Base-by-base conservation (phyloP, 2,888 invertebrate species). In the Perizoma flavofasciatum region DNA sequence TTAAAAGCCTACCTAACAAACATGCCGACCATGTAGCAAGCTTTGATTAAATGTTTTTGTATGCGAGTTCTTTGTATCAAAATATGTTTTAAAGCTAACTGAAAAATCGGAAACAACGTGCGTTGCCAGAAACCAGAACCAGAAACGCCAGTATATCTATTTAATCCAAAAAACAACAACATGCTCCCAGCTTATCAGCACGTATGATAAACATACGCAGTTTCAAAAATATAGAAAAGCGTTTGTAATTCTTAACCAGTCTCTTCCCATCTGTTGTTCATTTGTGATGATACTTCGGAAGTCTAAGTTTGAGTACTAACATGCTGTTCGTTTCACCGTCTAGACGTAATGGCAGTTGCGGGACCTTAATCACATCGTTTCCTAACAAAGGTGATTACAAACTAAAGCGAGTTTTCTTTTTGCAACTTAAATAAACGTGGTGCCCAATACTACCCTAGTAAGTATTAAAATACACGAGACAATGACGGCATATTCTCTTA, bases 161-260 rank as follows among this genome's bases (percentile, higher is more conserved):
- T 22, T 22, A 22, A 22, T 22, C 22, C 22, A 22, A 22, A 22
- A 22, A 22, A 22, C 22, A 22, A 22, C 3, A 3, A 22, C 22
- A 22, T 22, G 22, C 22, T 22, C 3, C 1, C 22, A 22, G 22
- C 22, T 22, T 22, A 22, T 22, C 22, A 22, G 22, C 22, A 22
- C 22, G 22, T 3, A 22, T 2, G 41, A 3, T 5, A 4, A 41
- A 44, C 22, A 22, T 5, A 39, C 11, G 5, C 11, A 41, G 41
- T n/a, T 41, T 41, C 41, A 5, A 9, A n/a, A 49, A 49, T 41
- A 10, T 7, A 6, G 11, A 22, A 5, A 11, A n/a, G 22, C 9
- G 46, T 59, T 49, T 56, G 32, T 10, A 51, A 61, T 65, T 49
- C 51, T 52, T 59, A 56, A 50, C 9, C 51, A 34, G 35, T 48